These are phyloP conservation scores for Anagrus nilaparvatae DNA, from an alignment of 1,140 invertebrate genomes.

Conservation along the genomic window DNA sequence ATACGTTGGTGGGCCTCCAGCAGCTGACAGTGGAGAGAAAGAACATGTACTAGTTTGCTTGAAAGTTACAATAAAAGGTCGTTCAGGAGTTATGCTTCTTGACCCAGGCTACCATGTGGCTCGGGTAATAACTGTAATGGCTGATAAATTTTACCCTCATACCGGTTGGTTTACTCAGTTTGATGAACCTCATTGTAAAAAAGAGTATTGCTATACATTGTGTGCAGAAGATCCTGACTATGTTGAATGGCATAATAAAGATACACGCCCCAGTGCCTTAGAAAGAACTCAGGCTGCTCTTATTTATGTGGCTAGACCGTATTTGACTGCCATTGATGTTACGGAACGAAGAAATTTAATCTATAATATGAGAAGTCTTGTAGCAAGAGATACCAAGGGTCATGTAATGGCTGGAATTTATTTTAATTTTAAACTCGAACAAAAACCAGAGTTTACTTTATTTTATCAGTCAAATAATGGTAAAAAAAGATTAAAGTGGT, in stretches of 20 bases:
- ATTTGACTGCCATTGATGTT: conserved; percentile 70
- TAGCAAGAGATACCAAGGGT: conserved; percentile 70
- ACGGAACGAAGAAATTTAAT: conserved; percentile 81
- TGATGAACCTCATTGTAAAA: conserved; percentile 55
- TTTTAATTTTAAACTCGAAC: conserved; percentile 55
- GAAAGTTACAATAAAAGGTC: conserved; percentile 58
- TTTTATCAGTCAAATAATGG: conserved; percentile 62
- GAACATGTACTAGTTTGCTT: conserved; percentile 81
- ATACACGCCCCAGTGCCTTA: conserved; percentile 49
- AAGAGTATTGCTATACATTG: conserved; percentile 72
- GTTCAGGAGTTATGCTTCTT: conserved; percentile 65
- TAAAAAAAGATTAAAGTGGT: conserved; percentile 58
- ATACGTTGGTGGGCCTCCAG: conserved; percentile 51
- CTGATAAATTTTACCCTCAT: conserved; percentile 72
- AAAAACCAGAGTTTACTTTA: conserved; percentile 51
- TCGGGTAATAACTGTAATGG: conserved; percentile 76
- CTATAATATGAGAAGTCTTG: conserved; percentile 75
- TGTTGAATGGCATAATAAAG: conserved; percentile 71
- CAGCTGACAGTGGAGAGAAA: conserved; percentile 62
- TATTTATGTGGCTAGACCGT: conserved; percentile 67
- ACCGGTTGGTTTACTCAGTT: conserved; percentile 79
- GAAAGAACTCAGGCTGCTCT: conserved; percentile 45
- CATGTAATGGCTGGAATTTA: conserved; percentile 73
- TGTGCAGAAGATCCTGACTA: conserved; percentile 56
- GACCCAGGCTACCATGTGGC: conserved; percentile 87